Conservation (phyloP, 2,888 invertebrate genomes). For the Sialis fuliginosa region DNA sequence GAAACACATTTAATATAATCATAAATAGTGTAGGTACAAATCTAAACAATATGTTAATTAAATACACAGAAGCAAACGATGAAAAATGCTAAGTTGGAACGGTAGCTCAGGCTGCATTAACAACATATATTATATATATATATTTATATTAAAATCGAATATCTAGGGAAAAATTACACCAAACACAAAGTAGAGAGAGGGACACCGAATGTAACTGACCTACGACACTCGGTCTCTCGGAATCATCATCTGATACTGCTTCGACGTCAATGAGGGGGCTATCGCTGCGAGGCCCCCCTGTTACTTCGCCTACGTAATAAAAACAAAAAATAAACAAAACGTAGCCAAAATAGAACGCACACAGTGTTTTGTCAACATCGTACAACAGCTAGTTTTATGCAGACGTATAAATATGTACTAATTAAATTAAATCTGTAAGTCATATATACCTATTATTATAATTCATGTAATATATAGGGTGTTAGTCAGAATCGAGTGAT, state of each 20-base stretch:
- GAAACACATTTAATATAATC: too few relatives aligned
- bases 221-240: conserved; percentile 28
- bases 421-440: too few relatives aligned
- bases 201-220: conserved; percentile 36
- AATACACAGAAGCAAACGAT: background rate
- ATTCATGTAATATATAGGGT: too few relatives aligned
- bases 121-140: background rate
- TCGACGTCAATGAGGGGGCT: conserved; percentile 52
- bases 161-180: conserved; percentile 2
- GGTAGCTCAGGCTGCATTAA: background rate
- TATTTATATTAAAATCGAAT: background rate
- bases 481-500: too few relatives aligned
- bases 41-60: too few relatives aligned
- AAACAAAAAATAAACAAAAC: conserved; percentile 10
- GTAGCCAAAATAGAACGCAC: too few relatives aligned
- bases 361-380: too few relatives aligned
- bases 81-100: background rate
- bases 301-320: conserved; percentile 40
- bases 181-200: conserved; percentile 5
- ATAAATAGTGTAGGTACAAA: too few relatives aligned
- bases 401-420: too few relatives aligned
- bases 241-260: conserved; percentile 40
- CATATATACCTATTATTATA: too few relatives aligned
- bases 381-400: too few relatives aligned
- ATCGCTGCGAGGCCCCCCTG: conserved; percentile 35